Evolutionary conservation across 92 coral and sea anemone species (phyloP).

Genomic region (Zoanthus sansibaricus): DNA sequence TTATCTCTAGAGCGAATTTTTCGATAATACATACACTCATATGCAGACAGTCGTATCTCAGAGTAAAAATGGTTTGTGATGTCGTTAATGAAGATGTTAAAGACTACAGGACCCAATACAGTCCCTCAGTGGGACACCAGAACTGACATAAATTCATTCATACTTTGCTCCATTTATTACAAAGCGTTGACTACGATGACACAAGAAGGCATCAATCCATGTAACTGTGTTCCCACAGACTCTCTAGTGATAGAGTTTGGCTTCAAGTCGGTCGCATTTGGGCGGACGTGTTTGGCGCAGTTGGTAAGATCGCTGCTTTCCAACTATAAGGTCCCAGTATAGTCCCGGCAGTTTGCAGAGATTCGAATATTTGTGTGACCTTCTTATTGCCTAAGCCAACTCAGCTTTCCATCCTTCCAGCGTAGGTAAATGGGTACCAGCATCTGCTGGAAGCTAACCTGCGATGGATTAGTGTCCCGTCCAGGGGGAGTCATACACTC

Average conservation of each 20-base stretch:
- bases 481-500: too few relatives aligned
- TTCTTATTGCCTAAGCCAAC: too few relatives aligned
- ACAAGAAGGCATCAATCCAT: conserved; percentile 17
- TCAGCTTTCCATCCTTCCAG: too few relatives aligned
- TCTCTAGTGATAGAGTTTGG: conserved; percentile 3
- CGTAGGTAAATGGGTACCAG: too few relatives aligned
- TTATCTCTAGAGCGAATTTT: not conserved
- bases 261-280: conserved; percentile 13
- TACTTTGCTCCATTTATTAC: conserved; percentile 18
- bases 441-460: too few relatives aligned
- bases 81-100: conserved; percentile 21
- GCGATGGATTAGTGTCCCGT: too few relatives aligned
- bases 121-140: conserved; percentile 27
- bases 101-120: conserved; percentile 12
- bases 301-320: too few relatives aligned
- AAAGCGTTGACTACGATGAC: conserved; percentile 8
- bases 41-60: conserved; percentile 20
- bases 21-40: conserved; percentile 15
- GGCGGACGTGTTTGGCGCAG: too few relatives aligned
- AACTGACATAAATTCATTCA: not conserved
- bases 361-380: too few relatives aligned
- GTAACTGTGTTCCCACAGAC: not conserved
- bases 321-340: too few relatives aligned
- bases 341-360: too few relatives aligned
- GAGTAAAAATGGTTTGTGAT: not conserved